Conservation (phyloP, 2,113 vertebrate genomes). For the Coptodon rendalli region DNA sequence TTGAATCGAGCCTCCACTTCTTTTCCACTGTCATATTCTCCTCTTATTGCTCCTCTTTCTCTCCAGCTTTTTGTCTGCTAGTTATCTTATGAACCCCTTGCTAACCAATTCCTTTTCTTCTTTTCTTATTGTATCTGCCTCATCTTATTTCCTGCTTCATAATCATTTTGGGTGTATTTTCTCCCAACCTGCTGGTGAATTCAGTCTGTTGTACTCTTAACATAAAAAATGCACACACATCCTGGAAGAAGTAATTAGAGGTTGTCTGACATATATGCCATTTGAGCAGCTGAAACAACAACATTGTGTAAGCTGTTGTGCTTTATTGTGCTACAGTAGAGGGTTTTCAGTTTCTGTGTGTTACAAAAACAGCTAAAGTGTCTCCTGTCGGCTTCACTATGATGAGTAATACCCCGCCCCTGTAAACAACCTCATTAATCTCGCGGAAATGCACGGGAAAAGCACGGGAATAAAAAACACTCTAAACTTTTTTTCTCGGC, state of each 20-base stretch:
- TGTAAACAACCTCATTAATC: background rate
- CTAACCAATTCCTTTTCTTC: background rate
- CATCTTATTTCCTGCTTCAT: background rate
- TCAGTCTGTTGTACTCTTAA: background rate
- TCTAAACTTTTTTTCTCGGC: slow-evolving; percentile 6
- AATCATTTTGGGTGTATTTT: background rate
- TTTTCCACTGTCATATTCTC: background rate
- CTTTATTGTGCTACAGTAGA: background rate
- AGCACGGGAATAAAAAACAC: background rate
- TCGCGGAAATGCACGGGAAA: background rate
- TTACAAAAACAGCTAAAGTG: slow-evolving; percentile 23
- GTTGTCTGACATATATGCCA: background rate
- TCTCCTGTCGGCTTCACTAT: slow-evolving; percentile 17
- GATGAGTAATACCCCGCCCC: slow-evolving; percentile 35
- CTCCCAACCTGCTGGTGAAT: background rate
- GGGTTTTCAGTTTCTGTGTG: slow-evolving; percentile 6
- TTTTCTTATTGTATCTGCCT: background rate
- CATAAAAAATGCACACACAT: slow-evolving; percentile 2
- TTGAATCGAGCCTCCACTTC: background rate
- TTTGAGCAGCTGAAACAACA: slow-evolving; percentile 11
- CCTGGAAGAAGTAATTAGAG: slow-evolving; percentile 15
- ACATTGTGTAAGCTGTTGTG: slow-evolving; percentile 31
- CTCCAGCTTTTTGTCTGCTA: background rate
- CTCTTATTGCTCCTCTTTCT: background rate
- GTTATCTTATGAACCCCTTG: background rate